A percentile compares a stretch with the other conserved stretches of the same genome.
phyloP scores from a whole-genome alignment of 2,113 vertebrate genomes.

The Calidris pugnax region DNA sequence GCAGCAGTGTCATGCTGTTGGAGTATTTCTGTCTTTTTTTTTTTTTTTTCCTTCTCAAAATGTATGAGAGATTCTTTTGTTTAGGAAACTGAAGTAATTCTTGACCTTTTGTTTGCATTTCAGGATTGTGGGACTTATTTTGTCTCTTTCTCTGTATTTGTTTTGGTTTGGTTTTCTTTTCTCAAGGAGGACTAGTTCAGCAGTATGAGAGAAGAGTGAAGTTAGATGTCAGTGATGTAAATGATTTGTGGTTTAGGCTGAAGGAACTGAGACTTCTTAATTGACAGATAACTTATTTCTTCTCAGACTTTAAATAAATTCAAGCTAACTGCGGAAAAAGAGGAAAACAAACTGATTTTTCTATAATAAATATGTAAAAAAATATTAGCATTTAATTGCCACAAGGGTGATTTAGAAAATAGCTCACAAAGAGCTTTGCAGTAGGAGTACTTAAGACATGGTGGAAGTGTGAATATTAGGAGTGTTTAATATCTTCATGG shows the following conservation, averaged over 20 bases:
- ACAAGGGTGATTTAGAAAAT: background rate
- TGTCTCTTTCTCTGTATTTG: fast-evolving
- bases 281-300: background rate
- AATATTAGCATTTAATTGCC: background rate
- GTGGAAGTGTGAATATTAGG: background rate
- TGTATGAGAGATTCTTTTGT: background rate
- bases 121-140: background rate
- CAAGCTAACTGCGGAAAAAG: background rate
- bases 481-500: background rate
- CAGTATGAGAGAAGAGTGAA: background rate
- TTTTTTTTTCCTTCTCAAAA: background rate
- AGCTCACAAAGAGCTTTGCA: background rate
- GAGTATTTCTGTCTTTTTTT: background rate
- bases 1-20: background rate
- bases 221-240: background rate
- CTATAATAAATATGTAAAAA: background rate
- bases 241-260: background rate
- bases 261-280: background rate
- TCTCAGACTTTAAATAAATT: background rate
- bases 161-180: background rate
- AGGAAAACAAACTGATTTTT: background rate
- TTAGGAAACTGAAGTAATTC: background rate
- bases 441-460: background rate
- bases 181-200: background rate
- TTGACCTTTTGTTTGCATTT: background rate